Evolutionary conservation across 2,113 vertebrate species (phyloP), one percentile per base, ranked within the genome.

Genomic region (Nicator chloris): DNA sequence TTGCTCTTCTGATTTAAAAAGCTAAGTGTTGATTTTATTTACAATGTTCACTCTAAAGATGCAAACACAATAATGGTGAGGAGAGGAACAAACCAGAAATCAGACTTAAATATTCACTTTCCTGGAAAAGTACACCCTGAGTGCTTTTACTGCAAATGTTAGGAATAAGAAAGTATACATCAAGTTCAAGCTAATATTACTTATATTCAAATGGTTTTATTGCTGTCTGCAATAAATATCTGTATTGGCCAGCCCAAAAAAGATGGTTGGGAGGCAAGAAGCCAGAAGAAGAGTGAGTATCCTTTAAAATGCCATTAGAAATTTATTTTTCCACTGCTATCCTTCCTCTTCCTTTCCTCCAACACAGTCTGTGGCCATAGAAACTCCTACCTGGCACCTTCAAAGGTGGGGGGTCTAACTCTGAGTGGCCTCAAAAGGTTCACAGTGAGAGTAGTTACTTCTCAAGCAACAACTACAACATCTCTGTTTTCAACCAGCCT

Each of bases 1-100:
- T 91, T 92, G 86, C 49, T 91, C 13, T 84, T 96, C 87, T 81
- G 60, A 94, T 95, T 92, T 91, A 91, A 92, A 95, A 77, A 59
- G 50, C 53, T 93, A 81, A 91, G 84, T 0, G 7, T 9, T 82
- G 75, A 88, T 86, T 86, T 95, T 88, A 90, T 73, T 93, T 95
- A 76, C 56, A 81, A 60, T 37, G 60, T 78, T 89, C 57, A 50
- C 49, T 51, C 71, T 61, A 90, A 93, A 83, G 24, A 75, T 30
- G 60, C 73, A 91, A 93, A 89, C n/a, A 79, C 28, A 88, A 5
- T 70, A 83, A 64, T 73, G 82, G 3, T 31, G 53, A 82, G 68
- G 33, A 79, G 9, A 79, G 12, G 8, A 82, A 77, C 10, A 70
- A 40, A 80, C 3, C 31, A 54, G 53, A 80, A 75, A 66, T 70